These are phyloP conservation scores for Andrena hattorfiana DNA, from an alignment of 2,888 invertebrate genomes.

Conservation along the genomic window DNA sequence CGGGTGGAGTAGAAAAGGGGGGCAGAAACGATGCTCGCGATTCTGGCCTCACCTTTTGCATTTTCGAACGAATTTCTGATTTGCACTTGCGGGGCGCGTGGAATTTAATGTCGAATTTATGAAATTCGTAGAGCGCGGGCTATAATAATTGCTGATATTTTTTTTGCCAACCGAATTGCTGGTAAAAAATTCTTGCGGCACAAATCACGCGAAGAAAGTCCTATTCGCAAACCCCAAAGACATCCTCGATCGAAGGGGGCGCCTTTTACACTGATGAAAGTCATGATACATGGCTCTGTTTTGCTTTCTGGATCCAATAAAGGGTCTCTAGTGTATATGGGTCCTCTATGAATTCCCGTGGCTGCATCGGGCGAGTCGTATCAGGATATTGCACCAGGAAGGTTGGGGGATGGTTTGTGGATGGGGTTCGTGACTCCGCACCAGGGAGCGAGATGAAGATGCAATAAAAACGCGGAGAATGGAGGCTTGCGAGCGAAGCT, in stretches of 20 bases:
- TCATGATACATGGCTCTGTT: slow-evolving; percentile 25
- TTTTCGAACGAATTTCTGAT: slow-evolving; percentile 11
- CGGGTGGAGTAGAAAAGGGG: neutral
- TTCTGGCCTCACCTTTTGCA: neutral
- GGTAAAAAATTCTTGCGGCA: neutral
- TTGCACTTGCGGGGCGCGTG: slow-evolving; percentile 17
- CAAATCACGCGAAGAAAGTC: neutral
- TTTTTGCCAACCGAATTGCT: no score
- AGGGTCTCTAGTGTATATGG: neutral
- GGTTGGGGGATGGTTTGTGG: neutral
- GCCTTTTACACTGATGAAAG: slow-evolving; percentile 29
- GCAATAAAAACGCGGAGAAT: neutral
- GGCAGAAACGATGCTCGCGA: neutral
- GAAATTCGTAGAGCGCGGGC: neutral
- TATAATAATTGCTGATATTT: neutral
- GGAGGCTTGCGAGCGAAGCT: neutral
- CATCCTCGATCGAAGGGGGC: neutral
- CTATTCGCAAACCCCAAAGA: neutral
- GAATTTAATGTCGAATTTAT: neutral
- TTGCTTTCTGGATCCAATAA: neutral
- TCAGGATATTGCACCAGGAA: neutral
- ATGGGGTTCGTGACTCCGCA: neutral
- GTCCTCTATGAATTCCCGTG: neutral
- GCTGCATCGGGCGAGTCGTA: neutral
- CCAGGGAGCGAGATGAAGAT: neutral